Base-by-base conservation (phyloP, 2,888 invertebrate genomes). In the Tridacna crocea region DNA sequence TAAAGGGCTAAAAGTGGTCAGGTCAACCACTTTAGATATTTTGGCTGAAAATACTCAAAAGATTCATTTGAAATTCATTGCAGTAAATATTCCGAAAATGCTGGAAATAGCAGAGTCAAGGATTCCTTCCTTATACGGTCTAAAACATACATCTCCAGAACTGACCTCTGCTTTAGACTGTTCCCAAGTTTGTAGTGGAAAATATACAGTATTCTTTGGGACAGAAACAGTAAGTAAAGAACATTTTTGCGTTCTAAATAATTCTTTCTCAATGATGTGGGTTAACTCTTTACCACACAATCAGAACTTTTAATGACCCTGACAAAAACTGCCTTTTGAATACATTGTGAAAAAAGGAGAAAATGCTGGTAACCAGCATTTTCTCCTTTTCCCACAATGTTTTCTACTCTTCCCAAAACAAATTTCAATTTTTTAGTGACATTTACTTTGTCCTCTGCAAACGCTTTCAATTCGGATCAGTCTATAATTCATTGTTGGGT, bases 51-150 rank as follows among this genome's bases (percentile, higher is more conserved):
- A n/a, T n/a, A 36, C 36, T 36, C 8, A 2, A 36, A 36, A 36
- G 3, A 36, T 36, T 4, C 36, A 36, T 36, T 36, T 4, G 36
- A 36, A 36, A 4, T 36, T 36, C 19, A 19, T 73, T 60, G 12
- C 72, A 85, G 85, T 85, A 48, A 83, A 85, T 47, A 81, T 85
- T 12, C 79, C 83, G 11, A 55, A 60, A 26, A 68, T 77, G 27
- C 65, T 85, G 13, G 72, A 80, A 36, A 60, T 85, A 12, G 85
- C 83, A 17, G 94, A 95, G 0, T 93, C 95, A 79, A 76, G 88
- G 51, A 96, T 98, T 72, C 96, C 97, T 0, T 97, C 96, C 74
- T 97, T 98, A 91, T 96, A 95, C 82, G 98, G 98, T 2, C 95
- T 97, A 19, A 98, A 98, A 94, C 97, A 96, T 92, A 97, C 97